Evolutionary conservation across 2,113 vertebrate species (phyloP), one percentile per base, ranked within the genome.

Genomic region (Rhinoderma darwinii): DNA sequence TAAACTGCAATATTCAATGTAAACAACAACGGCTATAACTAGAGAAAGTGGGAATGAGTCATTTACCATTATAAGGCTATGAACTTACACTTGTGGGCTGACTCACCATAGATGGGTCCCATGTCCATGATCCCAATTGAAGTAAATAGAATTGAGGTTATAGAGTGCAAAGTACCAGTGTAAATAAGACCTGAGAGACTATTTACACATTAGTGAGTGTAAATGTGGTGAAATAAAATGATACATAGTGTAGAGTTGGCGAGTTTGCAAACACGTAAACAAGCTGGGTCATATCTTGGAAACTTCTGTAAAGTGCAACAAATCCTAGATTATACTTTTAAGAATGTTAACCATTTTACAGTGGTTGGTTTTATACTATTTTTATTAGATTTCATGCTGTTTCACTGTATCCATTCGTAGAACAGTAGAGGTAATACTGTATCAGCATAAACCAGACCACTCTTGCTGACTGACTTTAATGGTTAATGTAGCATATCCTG

Each of bases 401-500:
- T 82, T 39, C 39, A 59, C 83, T 75, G 73, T 84, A 63, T 73
- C 66, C 76, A 56, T 84, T 86, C 44, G 47, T 72, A 56, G n/a
- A 82, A 59, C 50, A 82, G 37, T 74, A 82, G 63, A 70, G 50
- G 77, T 87, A 87, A 72, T 27, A 82, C 85, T 87, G 85, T 68
- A 87, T 87, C 85, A 87, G 85, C 85, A 74, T 74, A 87, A 87
- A 82, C 50, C 37, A 61, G 39, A 87, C 66, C 66, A 82, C 50
- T 87, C 78, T 87, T 66, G 51, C 63, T 74, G 85, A 72, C 63
- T 87, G 85, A 81, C 85, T 87, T 82, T 87, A 87, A 87, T 82
- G 85, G 85, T 87, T 87, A 87, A 87, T 87, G 85, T 87, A 82
- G 78, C 78, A 82, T 54, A 82, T 72, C 85, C 70, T 74, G 68